phyloP scores from a whole-genome alignment of 2,113 vertebrate genomes.

The Falco punctatus region DNA sequence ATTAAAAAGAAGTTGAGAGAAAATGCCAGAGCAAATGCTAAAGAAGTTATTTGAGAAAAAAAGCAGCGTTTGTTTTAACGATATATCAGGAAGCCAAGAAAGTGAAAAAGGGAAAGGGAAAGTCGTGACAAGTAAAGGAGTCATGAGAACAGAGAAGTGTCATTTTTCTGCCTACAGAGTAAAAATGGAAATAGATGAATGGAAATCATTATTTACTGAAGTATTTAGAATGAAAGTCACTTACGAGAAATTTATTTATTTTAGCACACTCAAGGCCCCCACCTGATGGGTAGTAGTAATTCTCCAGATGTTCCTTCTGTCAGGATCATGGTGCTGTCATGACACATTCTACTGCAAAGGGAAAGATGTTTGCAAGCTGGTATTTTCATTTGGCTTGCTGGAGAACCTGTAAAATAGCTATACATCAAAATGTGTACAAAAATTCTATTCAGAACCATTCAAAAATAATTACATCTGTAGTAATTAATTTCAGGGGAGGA shows the following conservation, averaged over 20 bases:
- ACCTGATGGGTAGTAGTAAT: background rate
- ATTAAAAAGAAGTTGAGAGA: background rate
- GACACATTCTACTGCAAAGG: background rate
- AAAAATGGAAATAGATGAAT: background rate
- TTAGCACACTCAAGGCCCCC: too few species aligned
- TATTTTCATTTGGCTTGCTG: background rate
- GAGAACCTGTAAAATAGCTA: background rate
- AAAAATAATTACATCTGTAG: background rate
- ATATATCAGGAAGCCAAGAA: background rate
- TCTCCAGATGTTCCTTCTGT: background rate
- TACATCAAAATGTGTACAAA: background rate
- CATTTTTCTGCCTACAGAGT: background rate
- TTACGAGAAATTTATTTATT: background rate
- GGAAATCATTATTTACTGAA: background rate
- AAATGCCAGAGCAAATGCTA: background rate
- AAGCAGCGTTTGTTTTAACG: accelerated
- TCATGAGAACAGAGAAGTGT: background rate
- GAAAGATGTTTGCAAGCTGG: background rate
- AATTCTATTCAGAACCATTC: background rate
- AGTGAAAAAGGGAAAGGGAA: background rate
- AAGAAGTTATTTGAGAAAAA: background rate
- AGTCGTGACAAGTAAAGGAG: background rate
- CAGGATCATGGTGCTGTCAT: background rate
- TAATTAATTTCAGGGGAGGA: background rate
- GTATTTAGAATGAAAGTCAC: background rate